Evolutionary conservation across 2,113 vertebrate genomes (phyloP).

Genomic region (Meriones unguiculatus): DNA sequence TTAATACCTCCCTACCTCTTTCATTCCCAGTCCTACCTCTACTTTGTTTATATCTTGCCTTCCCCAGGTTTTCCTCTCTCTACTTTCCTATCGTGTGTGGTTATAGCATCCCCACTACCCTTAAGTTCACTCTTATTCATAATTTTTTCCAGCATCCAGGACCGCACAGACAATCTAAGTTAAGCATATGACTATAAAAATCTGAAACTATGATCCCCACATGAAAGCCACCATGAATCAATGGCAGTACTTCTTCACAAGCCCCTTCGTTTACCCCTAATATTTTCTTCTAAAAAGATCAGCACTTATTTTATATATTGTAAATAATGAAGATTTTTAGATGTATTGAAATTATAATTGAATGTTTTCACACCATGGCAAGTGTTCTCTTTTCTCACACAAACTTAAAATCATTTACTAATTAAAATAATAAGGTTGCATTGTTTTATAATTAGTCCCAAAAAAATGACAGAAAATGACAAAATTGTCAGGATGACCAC

Average conservation of each 20-base stretch:
- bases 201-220: neutral
- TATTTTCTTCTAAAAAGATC: neutral
- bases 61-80: neutral
- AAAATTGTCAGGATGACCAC: neutral
- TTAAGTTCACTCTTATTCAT: neutral
- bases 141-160: too few species aligned
- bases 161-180: neutral
- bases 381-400: neutral
- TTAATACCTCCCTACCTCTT: neutral
- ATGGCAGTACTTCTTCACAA: neutral
- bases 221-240: neutral
- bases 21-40: neutral
- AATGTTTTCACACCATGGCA: neutral
- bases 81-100: neutral
- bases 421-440: neutral
- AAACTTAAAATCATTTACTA: neutral
- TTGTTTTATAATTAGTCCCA: neutral
- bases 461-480: neutral
- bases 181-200: neutral
- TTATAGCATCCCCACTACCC: neutral
- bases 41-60: neutral
- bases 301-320: neutral
- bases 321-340: neutral
- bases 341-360: neutral
- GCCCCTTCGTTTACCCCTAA: neutral